These are phyloP conservation scores for Enteromius trimaculatus DNA, from an alignment of 2,797 vertebrate genomes.

Conservation along the genomic window DNA sequence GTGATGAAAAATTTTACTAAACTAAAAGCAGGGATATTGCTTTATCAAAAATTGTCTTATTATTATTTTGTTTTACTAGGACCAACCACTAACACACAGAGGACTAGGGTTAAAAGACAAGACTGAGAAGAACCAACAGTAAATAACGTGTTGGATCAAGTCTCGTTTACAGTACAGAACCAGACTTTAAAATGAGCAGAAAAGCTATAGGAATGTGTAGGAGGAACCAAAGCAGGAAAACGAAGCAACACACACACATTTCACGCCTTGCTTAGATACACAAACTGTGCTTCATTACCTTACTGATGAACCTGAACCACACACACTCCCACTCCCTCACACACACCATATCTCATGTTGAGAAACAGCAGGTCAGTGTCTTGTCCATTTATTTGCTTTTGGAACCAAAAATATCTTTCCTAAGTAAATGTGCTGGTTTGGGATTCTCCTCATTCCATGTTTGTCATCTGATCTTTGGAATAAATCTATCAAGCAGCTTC, in stretches of 20 bases:
- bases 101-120: not conserved
- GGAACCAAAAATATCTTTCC: constrained; percentile 43
- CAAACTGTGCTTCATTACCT: constrained; percentile 74
- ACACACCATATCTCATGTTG: constrained; percentile 49
- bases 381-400: constrained; percentile 61
- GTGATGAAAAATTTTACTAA: constrained; percentile 23
- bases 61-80: constrained; percentile 62
- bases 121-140: not conserved
- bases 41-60: constrained; percentile 42
- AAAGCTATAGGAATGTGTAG: not conserved
- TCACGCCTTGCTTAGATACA: constrained; percentile 62
- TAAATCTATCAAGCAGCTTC: constrained; percentile 22
- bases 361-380: constrained; percentile 51
- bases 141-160: not conserved
- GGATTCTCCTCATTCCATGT: constrained; percentile 44
- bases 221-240: constrained; percentile 60
- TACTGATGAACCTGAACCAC: constrained; percentile 55
- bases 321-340: constrained; percentile 58
- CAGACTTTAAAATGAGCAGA: not conserved
- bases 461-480: constrained; percentile 26
- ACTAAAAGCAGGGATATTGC: constrained; percentile 52
- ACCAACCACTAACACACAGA: constrained; percentile 29
- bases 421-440: constrained; percentile 29
- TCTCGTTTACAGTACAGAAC: not conserved
- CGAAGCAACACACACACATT: constrained; percentile 33